Evolutionary conservation across 2,888 invertebrate species (phyloP), one percentile per base, ranked within the genome.

Genomic region (Galeruca laticollis): DNA sequence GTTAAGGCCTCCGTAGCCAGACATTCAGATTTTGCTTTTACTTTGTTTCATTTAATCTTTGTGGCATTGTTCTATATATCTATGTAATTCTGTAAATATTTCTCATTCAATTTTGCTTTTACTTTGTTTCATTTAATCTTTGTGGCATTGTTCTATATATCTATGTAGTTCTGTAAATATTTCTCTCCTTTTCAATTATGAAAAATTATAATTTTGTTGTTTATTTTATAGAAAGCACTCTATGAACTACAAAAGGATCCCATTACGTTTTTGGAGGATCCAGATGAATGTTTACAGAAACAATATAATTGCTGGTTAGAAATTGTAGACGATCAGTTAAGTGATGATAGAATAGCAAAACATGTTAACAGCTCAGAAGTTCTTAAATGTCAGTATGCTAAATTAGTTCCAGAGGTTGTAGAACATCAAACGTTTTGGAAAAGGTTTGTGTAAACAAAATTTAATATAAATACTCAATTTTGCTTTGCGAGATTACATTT

Each of bases 381-480:
- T 56, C 79, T 87, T 68, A 86, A 84, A 72, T 83, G 84, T 65
- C 85, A 86, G 77, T 86, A 87, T 82, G 79, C 81, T 60, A 89
- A 88, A 79, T 87, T 95, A 71, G 94, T 94, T 77, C 92, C 93
- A 4, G 88, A 89, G 64, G 88, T 89, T 54, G 92, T 94, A 15
- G 87, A 91, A 1, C 91, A 93, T 78, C 89, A 90, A 20, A 88
- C 92, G 72, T 95, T 95, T 85, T 95, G 95, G 95, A 91, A 93
- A 82, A 88, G 94, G 90, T 90, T 63, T 78, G 40, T 63, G 13
- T 62, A 6, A 26, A n/a, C n/a, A n/a, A n/a, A n/a, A n/a, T n/a
- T n/a, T n/a, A n/a, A n/a, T n/a, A n/a, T n/a, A n/a, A n/a, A n/a
- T n/a, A n/a, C n/a, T n/a, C n/a, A n/a, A n/a, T n/a, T n/a, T n/a